Evolutionary conservation across 2,113 vertebrate genomes (phyloP), one percentile per base, ranked within the genome.

Genomic region (Anser brachyrhynchus): DNA sequence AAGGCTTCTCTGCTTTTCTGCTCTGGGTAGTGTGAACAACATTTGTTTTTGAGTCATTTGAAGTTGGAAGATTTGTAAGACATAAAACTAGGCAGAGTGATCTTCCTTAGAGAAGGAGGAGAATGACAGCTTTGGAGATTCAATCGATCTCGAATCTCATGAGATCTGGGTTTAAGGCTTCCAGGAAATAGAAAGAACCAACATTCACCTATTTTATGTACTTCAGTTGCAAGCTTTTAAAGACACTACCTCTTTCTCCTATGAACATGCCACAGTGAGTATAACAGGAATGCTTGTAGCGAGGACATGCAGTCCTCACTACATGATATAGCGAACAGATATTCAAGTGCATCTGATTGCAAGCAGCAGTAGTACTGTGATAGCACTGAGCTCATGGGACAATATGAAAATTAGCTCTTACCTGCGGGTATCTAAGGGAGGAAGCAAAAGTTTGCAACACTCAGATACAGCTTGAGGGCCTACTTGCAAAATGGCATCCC

Each of bases 361-460:
- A 6, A 28, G 69, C 3, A 2, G n/a, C 39, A 7, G 39, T 0
- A 10, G 29, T 3, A 1, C 41, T 3, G 23, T 0, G 19, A 18
- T 0, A 29, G 86, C 37, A 1, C 55, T 2, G 54, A 55, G 75
- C 83, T 75, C 39, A 1, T 1, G 7, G 58, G n/a, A 67, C 6
- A 6, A 10, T 0, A 6, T 5, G n/a, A 14, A 16, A 37, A 28
- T 0, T 17, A 43, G 43, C 61, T 74, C 74, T 15, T 6, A 14
- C 49, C 49, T 31, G 35, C 55, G 9, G 26, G 0, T 7, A 35
- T 5, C 37, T 8, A 71, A 13, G 71, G 54, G 26, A 52, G 41
- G 49, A 52, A 26, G 55, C 67, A 33, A 10, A 41, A 80, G 18
- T 1, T 28, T 9, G 7, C 73, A 46, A 1, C 4, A 2, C 52